These are phyloP conservation scores for Trisateles emortualis DNA, from an alignment of 2,888 invertebrate genomes.

Conservation along the genomic window DNA sequence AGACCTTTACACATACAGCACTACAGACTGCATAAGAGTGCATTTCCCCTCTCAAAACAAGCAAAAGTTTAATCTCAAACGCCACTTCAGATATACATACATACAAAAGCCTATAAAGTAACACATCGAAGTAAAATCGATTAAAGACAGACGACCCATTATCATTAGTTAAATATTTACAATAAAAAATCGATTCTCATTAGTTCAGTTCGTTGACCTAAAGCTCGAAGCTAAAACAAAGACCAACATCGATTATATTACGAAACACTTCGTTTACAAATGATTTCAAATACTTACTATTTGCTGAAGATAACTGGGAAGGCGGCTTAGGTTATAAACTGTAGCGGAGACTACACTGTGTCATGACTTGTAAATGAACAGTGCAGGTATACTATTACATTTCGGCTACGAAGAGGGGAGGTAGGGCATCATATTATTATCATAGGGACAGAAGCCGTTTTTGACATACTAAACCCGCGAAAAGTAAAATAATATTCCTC, in stretches of 20 bases:
- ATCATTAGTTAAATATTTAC: conserved; percentile 34
- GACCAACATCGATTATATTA: conserved; percentile 59
- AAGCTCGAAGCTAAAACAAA: conserved; percentile 56
- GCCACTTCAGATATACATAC: background rate
- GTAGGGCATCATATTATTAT: no score
- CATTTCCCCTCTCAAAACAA: no score
- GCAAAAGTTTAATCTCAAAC: no score
- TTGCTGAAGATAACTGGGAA: conserved; percentile 63
- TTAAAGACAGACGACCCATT: conserved; percentile 12
- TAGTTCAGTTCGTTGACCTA: conserved; percentile 35
- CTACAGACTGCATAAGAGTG: no score
- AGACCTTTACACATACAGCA: no score
- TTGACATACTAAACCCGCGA: no score
- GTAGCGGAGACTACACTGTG: conserved; percentile 5
- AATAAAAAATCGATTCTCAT: conserved; percentile 32
- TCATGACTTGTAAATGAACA: background rate
- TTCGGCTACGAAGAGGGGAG: no score
- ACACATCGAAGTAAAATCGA: no score
- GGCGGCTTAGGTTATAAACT: background rate
- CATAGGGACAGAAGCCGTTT: no score
- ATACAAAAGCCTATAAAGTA: no score
- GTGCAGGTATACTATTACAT: no score
- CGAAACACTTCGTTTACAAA: conserved; percentile 59
- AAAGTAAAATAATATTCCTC: no score
- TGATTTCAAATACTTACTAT: conserved; percentile 59